Base-by-base conservation (phyloP, 53 echinoderm and acorn worm genomes). In the Antedon mediterranea region DNA sequence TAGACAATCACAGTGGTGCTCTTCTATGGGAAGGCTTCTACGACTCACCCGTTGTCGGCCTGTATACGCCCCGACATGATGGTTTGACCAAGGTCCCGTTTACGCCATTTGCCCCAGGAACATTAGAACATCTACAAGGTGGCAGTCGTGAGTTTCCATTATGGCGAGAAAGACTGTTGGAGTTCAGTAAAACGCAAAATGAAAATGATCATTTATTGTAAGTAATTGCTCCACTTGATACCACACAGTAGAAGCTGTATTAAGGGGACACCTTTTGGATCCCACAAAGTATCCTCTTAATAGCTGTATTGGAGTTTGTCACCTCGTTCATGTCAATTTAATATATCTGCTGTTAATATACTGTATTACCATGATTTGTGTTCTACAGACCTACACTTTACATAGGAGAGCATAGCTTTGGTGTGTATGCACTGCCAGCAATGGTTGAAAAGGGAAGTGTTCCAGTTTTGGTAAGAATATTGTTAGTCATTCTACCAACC, bases 1-100 rank as follows among this genome's bases (percentile, higher is more conserved):
- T 95, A 71, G 91, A 95, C 78, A 80, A 83, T 29, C 80, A 43
- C 34, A 84, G 87, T 9, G 92, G 97, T 28, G 92, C 91, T 82
- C 89, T 95, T 77, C 73, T 92, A 18, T 95, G 97, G 91, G 97
- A 89, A 28, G 80, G 78, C 30, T 88, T 83, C 75, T 92, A 95
- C 71, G 86, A 89, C 71, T 95, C 97, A 15, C 97, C 91, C 3
- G 97, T 95, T 73, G 97, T 95, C n/a, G 97, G 87, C 28, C 82
- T 92, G 78, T 95, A 95, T 78, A 85, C 86, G 27, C 84, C 92
- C 26, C 77, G 85, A 32, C 89, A 87, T 3, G 97, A 95, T 28
- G 97, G 91, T 2, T 78, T 95, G 0, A 87, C 85, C 33, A 91
- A 91, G 77, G 86, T 92, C 31, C 42, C 86, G 9, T 85, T 89